phyloP scores from a whole-genome alignment of 2,113 vertebrate species.

The Stegostoma tigrinum region DNA sequence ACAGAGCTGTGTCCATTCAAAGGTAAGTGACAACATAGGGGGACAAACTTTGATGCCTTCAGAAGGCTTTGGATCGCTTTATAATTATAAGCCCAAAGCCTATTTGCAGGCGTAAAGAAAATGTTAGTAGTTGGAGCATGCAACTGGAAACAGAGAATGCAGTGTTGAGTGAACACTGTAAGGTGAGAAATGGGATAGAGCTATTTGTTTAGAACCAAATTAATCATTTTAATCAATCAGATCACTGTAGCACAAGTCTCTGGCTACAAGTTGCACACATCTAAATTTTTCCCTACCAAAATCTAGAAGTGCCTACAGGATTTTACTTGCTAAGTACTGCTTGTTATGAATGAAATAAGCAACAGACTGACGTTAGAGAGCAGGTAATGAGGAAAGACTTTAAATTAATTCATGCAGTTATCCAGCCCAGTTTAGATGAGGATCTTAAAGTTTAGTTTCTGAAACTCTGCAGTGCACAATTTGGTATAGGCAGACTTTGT shows the following conservation, averaged over 20 bases:
- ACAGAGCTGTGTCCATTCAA: not conserved
- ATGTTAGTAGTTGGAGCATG: not conserved
- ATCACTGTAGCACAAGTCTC: not conserved
- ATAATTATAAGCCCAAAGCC: not conserved
- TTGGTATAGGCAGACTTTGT: not conserved
- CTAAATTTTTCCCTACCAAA: too few relatives aligned
- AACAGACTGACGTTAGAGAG: not conserved
- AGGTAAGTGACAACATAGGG: not conserved
- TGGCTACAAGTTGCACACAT: not conserved
- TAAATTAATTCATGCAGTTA: not conserved
- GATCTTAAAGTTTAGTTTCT: not conserved
- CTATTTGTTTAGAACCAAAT: not conserved
- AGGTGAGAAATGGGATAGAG: not conserved
- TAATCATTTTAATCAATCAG: not conserved
- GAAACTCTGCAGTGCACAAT: not conserved
- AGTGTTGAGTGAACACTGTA: not conserved
- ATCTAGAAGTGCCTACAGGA: not conserved
- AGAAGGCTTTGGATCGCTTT: not conserved
- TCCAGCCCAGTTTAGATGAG: not conserved
- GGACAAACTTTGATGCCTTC: not conserved
- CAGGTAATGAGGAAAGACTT: not conserved
- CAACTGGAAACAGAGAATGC: not conserved
- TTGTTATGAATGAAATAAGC: not conserved
- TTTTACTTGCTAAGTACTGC: not conserved
- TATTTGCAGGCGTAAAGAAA: not conserved